Evolutionary conservation across 92 coral and sea anemone species (phyloP).

Genomic region (Palythoa caribaeorum): DNA sequence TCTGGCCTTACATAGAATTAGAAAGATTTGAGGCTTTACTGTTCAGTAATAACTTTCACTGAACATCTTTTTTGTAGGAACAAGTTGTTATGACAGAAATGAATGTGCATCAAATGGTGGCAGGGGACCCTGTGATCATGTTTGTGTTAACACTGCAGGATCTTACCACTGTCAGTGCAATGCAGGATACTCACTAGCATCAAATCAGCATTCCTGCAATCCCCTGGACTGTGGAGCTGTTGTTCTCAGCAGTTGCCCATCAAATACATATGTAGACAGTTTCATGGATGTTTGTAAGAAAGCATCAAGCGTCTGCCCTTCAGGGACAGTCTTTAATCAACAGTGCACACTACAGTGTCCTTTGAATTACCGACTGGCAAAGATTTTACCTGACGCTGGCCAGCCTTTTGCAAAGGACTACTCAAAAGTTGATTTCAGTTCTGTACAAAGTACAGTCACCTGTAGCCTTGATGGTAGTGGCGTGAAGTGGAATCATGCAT

Average conservation of each 20-base stretch:
- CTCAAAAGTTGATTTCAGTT: conserved; percentile 63
- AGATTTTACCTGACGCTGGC: conserved; percentile 66
- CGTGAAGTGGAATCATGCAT: conserved; percentile 73
- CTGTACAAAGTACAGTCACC: conserved; percentile 58
- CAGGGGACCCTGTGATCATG: conserved; percentile 80
- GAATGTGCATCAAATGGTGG: conserved; percentile 81
- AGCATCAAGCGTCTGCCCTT: conserved; percentile 60
- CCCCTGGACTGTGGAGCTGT: conserved; percentile 73
- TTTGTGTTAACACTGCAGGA: conserved; percentile 80
- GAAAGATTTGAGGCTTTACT: neutral
- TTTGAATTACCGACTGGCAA: conserved; percentile 70
- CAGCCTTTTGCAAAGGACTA: conserved; percentile 77
- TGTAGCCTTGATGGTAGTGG: conserved; percentile 53
- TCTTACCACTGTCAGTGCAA: conserved; percentile 77
- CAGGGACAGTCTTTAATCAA: conserved; percentile 61
- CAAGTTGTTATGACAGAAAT: conserved; percentile 73
- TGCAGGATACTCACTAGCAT: conserved; percentile 58
- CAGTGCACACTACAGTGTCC: conserved; percentile 73
- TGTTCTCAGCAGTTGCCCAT: conserved; percentile 70
- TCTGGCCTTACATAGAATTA: neutral
- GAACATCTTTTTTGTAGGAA: conserved; percentile 38
- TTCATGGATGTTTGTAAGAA: conserved; percentile 74
- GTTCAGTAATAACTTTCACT: neutral
- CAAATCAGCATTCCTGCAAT: conserved; percentile 61
- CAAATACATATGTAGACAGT: conserved; percentile 72